phyloP scores from a whole-genome alignment of 2,888 invertebrate genomes.

The Ophion costatus region DNA sequence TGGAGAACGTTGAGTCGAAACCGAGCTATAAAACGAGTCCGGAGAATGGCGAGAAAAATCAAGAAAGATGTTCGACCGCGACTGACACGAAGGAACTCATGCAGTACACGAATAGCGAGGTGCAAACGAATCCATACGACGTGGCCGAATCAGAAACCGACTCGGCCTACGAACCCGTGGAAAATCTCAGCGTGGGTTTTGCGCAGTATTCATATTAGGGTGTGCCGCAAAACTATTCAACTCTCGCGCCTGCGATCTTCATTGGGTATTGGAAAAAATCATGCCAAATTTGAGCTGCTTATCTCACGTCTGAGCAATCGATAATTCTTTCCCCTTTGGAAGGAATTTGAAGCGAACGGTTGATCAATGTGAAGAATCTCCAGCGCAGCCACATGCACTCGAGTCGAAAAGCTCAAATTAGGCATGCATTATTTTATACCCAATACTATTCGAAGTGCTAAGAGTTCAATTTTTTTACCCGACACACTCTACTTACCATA shows the following conservation, averaged over 20 bases:
- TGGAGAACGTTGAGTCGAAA: background rate
- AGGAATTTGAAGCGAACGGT: background rate
- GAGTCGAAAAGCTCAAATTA: background rate
- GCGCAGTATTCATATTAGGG: background rate
- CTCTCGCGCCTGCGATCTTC: background rate
- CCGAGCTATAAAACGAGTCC: slow-evolving; percentile 4
- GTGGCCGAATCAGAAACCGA: slow-evolving; percentile 75
- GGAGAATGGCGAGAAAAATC: slow-evolving; percentile 18
- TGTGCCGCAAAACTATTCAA: background rate
- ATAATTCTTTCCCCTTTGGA: background rate
- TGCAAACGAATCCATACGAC: slow-evolving; percentile 79
- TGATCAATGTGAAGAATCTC: background rate
- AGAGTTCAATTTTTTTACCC: background rate
- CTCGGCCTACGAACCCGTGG: slow-evolving; percentile 77
- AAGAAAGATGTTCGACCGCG: slow-evolving; percentile 75
- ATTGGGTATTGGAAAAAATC: background rate
- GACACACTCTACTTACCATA: background rate
- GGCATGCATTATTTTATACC: background rate
- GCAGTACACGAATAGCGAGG: slow-evolving; percentile 76
- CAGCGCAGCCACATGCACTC: background rate
- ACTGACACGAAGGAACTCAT: slow-evolving; percentile 79
- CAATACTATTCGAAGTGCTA: background rate
- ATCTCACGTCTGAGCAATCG: background rate
- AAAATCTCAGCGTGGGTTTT: slow-evolving; percentile 80
- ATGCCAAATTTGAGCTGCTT: background rate